These are phyloP conservation scores for Crossocerus cetratus DNA, from an alignment of 2,888 invertebrate species.

Conservation along the genomic window DNA sequence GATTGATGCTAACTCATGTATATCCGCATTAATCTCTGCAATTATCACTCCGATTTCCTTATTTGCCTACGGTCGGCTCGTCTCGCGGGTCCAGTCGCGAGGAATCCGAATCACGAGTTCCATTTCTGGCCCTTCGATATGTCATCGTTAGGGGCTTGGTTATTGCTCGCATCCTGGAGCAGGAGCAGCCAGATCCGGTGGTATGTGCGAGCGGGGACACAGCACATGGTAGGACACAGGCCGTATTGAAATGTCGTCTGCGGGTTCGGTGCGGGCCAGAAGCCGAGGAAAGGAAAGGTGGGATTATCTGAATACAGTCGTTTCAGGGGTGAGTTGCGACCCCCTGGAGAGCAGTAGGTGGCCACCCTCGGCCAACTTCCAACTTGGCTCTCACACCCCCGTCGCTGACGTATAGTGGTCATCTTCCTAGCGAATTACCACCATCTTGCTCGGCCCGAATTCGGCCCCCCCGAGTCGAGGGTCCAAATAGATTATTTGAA, in stretches of 20 bases:
- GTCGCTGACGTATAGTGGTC: conserved; percentile 72
- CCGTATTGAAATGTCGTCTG: conserved; percentile 69
- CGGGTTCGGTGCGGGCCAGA: conserved; percentile 18
- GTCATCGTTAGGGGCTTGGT: conserved; percentile 43
- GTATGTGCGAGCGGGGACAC: conserved; percentile 54
- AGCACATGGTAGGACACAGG: conserved; percentile 28
- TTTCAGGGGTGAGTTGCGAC: conserved; percentile 71
- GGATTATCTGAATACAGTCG: conserved; percentile 76
- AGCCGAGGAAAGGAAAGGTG: conserved; percentile 54
- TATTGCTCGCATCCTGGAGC: conserved; percentile 37
- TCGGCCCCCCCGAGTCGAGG: not conserved
- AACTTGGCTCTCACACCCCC: conserved; percentile 26
- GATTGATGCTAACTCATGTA: no score
- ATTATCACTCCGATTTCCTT: no score
- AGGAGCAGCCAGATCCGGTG: conserved; percentile 46
- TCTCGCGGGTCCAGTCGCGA: not conserved
- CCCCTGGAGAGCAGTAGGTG: conserved; percentile 73
- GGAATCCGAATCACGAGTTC: not conserved
- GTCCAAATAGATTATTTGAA: conserved; percentile 70
- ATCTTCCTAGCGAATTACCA: conserved; percentile 69
- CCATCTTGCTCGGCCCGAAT: conserved; percentile 54
- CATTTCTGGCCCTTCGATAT: conserved; percentile 22
- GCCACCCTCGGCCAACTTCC: conserved; percentile 48
- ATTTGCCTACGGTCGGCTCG: no score
- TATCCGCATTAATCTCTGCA: no score